Evolutionary conservation across 2,888 invertebrate species (phyloP).

Genomic region (Thera obeliscata): DNA sequence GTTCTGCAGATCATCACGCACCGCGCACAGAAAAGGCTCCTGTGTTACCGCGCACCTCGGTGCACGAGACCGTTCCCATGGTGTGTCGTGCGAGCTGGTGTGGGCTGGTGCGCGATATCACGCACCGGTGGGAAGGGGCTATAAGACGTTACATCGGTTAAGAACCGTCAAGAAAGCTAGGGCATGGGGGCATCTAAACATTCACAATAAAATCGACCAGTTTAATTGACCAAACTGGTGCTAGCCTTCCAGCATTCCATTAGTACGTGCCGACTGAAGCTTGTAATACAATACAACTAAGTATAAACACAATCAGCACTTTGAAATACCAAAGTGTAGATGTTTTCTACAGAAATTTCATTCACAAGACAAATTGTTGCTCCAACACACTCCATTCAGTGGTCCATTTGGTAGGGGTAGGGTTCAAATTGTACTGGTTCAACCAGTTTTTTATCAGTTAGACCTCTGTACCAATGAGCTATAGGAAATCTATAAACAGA

Average conservation of each 20-base stretch:
- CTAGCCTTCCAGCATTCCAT: conserved; percentile 69
- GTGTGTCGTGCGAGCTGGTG: too few relatives aligned
- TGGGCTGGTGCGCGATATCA: too few relatives aligned
- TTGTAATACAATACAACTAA: conserved; percentile 34
- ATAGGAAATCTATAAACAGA: conserved; percentile 44
- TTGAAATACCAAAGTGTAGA: conserved; percentile 6
- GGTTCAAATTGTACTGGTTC: not conserved
- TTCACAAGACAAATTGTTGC: not conserved
- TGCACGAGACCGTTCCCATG: too few relatives aligned
- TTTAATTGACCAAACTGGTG: conserved; percentile 2
- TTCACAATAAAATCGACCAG: not conserved
- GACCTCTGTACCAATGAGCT: conserved; percentile 14
- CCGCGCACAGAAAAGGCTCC: too few relatives aligned
- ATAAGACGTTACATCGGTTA: too few relatives aligned
- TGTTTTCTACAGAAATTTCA: conserved; percentile 11
- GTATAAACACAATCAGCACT: conserved; percentile 3
- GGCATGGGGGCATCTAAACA: too few relatives aligned
- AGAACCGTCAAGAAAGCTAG: too few relatives aligned
- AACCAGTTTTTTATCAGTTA: not conserved
- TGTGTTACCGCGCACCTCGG: too few relatives aligned
- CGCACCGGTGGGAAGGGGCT: too few relatives aligned
- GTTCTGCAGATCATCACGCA: too few relatives aligned
- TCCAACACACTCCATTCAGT: not conserved
- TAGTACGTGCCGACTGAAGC: conserved; percentile 49
- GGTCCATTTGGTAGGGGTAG: too few relatives aligned